Base-by-base conservation (phyloP, 1,140 invertebrate species). In the Drosophila murphyi region DNA sequence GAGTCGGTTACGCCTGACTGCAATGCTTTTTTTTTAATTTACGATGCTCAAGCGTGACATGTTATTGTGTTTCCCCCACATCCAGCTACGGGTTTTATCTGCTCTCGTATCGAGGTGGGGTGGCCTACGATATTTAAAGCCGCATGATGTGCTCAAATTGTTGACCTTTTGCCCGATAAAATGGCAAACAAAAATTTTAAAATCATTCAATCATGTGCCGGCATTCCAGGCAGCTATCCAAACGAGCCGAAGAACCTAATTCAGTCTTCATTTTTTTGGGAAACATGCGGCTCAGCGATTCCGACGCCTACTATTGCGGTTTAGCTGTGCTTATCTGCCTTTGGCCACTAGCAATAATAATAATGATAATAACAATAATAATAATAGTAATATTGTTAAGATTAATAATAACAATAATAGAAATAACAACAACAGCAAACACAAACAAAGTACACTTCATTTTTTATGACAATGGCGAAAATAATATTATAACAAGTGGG, bases 171-270 rank as follows among this genome's bases (percentile, higher is more conserved):
- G 60, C 67, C 69, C 71, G 71, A 78, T 81, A 86, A 86, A 76
- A 86, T 78, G 82, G 64, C 69, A 63, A 78, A 85, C 76, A 20
- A 20, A 20, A 20, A 87, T 86, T 86, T 76, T 86, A 76, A 78
- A 86, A 86, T 82, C 82, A 86, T 67, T 86, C 82, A 86, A 86
- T 86, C 82, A 86, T 86, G 82, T 71, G 78, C 75, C 82, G 48
- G 69, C 37, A 56, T 39, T 29, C 68, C 63, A 75, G 64, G 8
- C 32, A 54, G 4, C 29, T 39, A 41, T 50, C 62, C 57, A 70
- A 41, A 20, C 47, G 35, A 55, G 32, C 12, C 12, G 29, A 52
- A 48, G 59, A 51, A 55, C 0, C 12, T 20, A 20, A 34, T 29
- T 8, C 63, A 47, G n/a, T 31, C 20, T 52, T 43, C 31, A 6